Percentiles rank a stretch among this genome's conserved stretches.
Evolutionary conservation across 2,797 vertebrate genomes (phyloP).

Genomic region (Anisognathus igniventris): DNA sequence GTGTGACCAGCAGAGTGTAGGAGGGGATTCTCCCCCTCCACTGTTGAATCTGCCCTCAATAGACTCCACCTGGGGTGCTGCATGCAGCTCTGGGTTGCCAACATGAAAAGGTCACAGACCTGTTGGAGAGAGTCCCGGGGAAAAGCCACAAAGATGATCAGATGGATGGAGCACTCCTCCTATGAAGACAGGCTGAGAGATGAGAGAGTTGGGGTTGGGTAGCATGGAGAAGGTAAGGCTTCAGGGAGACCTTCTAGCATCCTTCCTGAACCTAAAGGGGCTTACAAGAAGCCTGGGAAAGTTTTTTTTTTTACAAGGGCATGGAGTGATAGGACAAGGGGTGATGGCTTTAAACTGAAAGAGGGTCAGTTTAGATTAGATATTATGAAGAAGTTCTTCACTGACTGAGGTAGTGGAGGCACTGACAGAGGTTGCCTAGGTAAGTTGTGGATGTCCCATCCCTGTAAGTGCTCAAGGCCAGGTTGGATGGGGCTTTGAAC

Average conservation of each 20-base stretch:
- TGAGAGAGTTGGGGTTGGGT: too few species aligned
- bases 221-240: neutral
- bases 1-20: neutral
- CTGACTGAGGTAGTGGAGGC: neutral
- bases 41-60: neutral
- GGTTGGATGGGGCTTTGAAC: neutral
- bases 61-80: neutral
- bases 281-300: neutral
- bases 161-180: neutral
- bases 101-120: fast-evolving
- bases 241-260: neutral
- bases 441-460: too few species aligned
- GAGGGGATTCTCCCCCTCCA: neutral
- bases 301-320: neutral
- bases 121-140: neutral
- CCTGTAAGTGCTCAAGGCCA: neutral
- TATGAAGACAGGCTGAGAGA: neutral
- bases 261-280: neutral
- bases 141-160: neutral
- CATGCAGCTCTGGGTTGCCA: neutral
- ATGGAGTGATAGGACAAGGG: too few species aligned
- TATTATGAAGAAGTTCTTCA: neutral
- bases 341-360: neutral
- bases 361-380: neutral
- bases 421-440: neutral